phyloP scores from a whole-genome alignment of 2,797 vertebrate species.

The Bucorvus abyssinicus region DNA sequence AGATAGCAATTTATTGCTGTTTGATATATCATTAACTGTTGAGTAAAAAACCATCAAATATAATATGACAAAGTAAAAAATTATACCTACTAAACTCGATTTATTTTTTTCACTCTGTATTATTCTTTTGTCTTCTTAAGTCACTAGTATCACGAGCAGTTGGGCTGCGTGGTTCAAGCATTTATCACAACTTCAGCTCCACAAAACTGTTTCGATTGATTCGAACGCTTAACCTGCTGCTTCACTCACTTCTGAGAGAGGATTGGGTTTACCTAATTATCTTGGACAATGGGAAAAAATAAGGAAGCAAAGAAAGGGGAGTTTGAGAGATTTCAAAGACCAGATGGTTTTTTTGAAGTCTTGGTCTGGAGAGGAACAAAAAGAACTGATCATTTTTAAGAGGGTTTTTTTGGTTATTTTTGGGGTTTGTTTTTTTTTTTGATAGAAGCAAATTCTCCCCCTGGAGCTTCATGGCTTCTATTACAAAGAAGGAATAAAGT shows the following conservation, averaged over 20 bases:
- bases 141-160: background rate
- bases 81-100: background rate
- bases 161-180: background rate
- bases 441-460: background rate
- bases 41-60: background rate
- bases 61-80: background rate
- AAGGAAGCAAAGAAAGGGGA: background rate
- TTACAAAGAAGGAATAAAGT: background rate
- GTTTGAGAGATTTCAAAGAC: background rate
- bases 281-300: background rate
- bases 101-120: background rate
- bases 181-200: background rate
- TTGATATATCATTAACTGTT: background rate
- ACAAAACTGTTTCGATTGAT: background rate
- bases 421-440: background rate
- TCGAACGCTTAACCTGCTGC: background rate
- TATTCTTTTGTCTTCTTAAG: background rate
- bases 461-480: background rate
- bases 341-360: background rate
- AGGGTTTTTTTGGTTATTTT: too few species aligned
- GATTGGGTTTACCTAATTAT: background rate
- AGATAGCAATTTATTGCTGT: background rate
- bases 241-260: background rate
- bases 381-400: background rate
- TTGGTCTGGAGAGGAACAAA: background rate